Evolutionary conservation across 2,888 invertebrate species (phyloP).

Genomic region (Siphlonurus alternatus): DNA sequence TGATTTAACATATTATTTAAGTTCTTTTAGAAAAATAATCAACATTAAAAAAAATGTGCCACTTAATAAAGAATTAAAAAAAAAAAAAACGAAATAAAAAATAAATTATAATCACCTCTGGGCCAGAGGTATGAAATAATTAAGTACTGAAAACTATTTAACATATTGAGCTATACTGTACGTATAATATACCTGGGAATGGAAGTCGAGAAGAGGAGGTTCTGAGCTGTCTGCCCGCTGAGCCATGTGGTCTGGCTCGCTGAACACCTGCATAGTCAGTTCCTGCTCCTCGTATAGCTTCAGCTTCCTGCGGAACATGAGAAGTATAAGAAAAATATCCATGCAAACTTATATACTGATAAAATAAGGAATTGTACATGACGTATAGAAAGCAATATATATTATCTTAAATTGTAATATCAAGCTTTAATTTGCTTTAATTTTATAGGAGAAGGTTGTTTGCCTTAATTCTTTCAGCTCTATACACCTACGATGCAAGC

Average conservation of each 20-base stretch:
- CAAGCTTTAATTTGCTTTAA: background rate
- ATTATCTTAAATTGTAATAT: background rate
- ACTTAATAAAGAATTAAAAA: no score
- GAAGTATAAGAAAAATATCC: conserved; percentile 6
- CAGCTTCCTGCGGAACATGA: conserved; percentile 41
- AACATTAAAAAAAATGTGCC: no score
- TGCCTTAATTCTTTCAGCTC: no score
- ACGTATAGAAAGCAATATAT: background rate
- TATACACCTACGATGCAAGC: no score
- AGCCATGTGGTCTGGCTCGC: conserved; percentile 42
- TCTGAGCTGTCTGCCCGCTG: conserved; percentile 19
- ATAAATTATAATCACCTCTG: no score
- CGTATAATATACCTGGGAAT: background rate
- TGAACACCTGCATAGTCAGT: conserved; percentile 83
- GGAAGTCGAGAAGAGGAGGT: background rate
- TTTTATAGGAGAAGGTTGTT: conserved; percentile 38
- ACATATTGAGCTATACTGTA: no score
- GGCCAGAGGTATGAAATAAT: no score
- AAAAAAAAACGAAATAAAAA: no score
- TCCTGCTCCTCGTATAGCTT: conserved; percentile 85
- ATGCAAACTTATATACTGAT: conserved; percentile 6
- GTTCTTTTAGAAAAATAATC: no score
- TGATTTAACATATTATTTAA: no score
- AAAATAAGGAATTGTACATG: conserved; percentile 4
- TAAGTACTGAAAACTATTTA: no score